Conservation (phyloP, 2,888 invertebrate species). For the Acanthopleura granulata region DNA sequence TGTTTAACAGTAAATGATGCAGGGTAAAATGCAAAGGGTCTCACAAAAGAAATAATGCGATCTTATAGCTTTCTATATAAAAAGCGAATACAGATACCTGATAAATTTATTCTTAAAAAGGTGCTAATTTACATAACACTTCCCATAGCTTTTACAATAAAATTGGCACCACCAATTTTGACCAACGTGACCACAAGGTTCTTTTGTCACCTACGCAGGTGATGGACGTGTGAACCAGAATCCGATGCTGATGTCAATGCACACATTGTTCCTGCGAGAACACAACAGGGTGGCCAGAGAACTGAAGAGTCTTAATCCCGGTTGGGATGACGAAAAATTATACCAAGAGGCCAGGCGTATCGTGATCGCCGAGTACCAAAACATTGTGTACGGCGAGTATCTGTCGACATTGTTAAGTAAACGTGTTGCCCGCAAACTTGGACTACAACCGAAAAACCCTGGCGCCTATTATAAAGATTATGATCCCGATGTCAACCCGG, state of each 20-base stretch:
- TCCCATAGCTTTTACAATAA: neutral
- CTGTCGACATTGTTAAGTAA: neutral
- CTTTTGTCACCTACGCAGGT: neutral
- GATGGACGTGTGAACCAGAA: neutral
- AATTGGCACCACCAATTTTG: neutral
- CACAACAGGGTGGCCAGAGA: neutral
- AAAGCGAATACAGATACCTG: too few relatives aligned
- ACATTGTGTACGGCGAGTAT: neutral
- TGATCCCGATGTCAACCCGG: neutral
- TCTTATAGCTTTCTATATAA: too few relatives aligned
- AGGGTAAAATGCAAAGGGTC: too few relatives aligned
- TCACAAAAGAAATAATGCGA: too few relatives aligned
- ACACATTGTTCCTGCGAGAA: neutral
- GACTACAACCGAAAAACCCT: neutral
- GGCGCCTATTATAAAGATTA: neutral
- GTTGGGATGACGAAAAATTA: slow-evolving; percentile 8
- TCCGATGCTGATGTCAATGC: neutral
- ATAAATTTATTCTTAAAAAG: neutral
- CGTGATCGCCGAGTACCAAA: neutral
- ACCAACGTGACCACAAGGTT: neutral
- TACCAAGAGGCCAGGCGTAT: slow-evolving; percentile 1
- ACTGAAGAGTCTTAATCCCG: neutral
- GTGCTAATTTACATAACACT: neutral
- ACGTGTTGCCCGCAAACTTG: neutral
- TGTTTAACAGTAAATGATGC: too few relatives aligned